Base-by-base conservation (phyloP, 2,888 invertebrate species). In the Dugesia japonica region DNA sequence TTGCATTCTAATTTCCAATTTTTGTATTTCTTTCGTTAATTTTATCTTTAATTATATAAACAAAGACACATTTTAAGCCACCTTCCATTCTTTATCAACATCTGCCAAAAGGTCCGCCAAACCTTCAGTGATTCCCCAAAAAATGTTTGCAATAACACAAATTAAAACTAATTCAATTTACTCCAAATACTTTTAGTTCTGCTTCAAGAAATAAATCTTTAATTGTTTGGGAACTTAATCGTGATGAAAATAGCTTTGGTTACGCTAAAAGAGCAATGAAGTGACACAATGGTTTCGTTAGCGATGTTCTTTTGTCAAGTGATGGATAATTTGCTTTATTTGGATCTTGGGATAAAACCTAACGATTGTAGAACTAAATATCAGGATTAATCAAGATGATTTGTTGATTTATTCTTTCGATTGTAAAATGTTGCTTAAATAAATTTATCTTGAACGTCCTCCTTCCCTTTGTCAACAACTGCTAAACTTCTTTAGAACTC, bases 61-160 rank as follows among this genome's bases (percentile, higher is more conserved):
- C n/a, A n/a, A n/a, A n/a, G n/a, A n/a, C n/a, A n/a, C n/a, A n/a
- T n/a, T n/a, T n/a, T n/a, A n/a, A n/a, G n/a, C n/a, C n/a, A n/a
- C n/a, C n/a, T n/a, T n/a, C n/a, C n/a, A n/a, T n/a, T n/a, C n/a
- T n/a, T n/a, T n/a, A n/a, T n/a, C n/a, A n/a, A n/a, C n/a, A n/a
- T n/a, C n/a, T n/a, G n/a, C n/a, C n/a, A n/a, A n/a, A n/a, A n/a
- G n/a, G n/a, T n/a, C n/a, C n/a, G n/a, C n/a, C n/a, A n/a, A n/a
- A n/a, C n/a, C n/a, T n/a, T n/a, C n/a, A n/a, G n/a, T n/a, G n/a
- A n/a, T n/a, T n/a, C n/a, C n/a, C n/a, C n/a, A n/a, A n/a, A n/a
- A n/a, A n/a, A n/a, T n/a, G n/a, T n/a, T n/a, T n/a, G n/a, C 95
- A 95, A 94, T 98, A 81, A 98, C 98, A 77, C 98, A 98, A 89